Conservation (phyloP, 1,140 invertebrate genomes). For the Brachionus asplanchnoidis region DNA sequence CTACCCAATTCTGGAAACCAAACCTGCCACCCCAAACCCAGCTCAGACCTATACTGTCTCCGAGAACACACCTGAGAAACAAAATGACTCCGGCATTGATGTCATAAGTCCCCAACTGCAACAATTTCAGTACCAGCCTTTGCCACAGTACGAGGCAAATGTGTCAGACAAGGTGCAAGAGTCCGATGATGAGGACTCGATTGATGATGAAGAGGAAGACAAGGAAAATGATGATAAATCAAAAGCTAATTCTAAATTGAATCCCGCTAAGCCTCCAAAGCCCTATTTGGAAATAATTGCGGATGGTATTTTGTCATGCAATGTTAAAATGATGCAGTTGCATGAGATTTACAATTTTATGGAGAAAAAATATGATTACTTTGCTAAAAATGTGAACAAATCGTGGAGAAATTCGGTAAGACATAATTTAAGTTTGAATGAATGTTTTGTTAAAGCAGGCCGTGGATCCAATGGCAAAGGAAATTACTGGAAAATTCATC, state of each 20-base stretch:
- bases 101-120: neutral
- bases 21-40: neutral
- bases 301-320: slow-evolving; percentile 28
- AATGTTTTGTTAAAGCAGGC: slow-evolving; percentile 95
- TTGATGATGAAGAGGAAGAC: slow-evolving; percentile 18
- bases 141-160: neutral
- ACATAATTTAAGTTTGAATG: slow-evolving; percentile 93
- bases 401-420: slow-evolving; percentile 92
- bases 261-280: slow-evolving; percentile 16
- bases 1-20: neutral
- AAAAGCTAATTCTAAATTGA: neutral
- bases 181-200: neutral
- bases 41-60: neutral
- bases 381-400: slow-evolving; percentile 40
- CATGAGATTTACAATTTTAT: slow-evolving; percentile 39
- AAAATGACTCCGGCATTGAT: slow-evolving; percentile 19
- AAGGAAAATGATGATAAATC: neutral
- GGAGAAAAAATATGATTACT: slow-evolving; percentile 38
- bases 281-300: slow-evolving; percentile 40
- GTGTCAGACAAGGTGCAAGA: neutral
- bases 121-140: neutral
- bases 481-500: slow-evolving; percentile 62
- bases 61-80: slow-evolving; percentile 1
- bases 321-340: slow-evolving; percentile 31
- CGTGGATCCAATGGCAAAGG: slow-evolving; percentile 82